Conservation (phyloP, 2,888 invertebrate genomes). For the Campaea margaritaria region DNA sequence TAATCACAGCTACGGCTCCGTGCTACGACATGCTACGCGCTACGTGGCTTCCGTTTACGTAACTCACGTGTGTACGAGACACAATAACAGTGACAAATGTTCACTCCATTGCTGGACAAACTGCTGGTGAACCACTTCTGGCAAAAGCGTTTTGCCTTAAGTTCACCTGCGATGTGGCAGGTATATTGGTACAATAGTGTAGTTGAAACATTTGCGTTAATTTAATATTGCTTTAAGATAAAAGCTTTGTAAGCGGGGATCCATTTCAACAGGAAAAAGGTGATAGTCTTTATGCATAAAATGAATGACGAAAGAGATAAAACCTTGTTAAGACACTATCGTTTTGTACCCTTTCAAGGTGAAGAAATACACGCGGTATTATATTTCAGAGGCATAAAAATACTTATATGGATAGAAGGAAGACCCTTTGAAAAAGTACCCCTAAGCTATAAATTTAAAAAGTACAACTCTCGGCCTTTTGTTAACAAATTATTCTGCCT, state of each 20-base stretch:
- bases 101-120: slow-evolving; percentile 40
- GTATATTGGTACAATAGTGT: no score
- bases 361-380: slow-evolving; percentile 35
- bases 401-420: slow-evolving; percentile 38
- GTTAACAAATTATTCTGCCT: slow-evolving; percentile 63
- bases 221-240: neutral
- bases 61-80: slow-evolving; percentile 31
- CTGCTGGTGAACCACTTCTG: slow-evolving; percentile 30
- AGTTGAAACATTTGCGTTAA: neutral
- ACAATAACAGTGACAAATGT: slow-evolving; percentile 47
- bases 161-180: neutral
- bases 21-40: slow-evolving; percentile 25
- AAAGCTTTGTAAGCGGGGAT: neutral
- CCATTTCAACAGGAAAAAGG: neutral
- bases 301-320: slow-evolving; percentile 6
- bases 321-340: slow-evolving; percentile 27
- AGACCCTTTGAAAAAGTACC: slow-evolving; percentile 45
- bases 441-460: slow-evolving; percentile 62
- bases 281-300: neutral
- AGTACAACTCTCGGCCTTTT: slow-evolving; percentile 60
- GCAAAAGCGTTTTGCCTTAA: slow-evolving; percentile 15
- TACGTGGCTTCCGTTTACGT: slow-evolving; percentile 30
- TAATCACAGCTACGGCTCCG: slow-evolving; percentile 28
- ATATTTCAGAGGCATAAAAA: slow-evolving; percentile 38
- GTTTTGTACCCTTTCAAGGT: slow-evolving; percentile 38